Percentiles rank a stretch among this genome's conserved stretches.
Conservation (phyloP, 2,113 vertebrate species). For the Columba janthina region DNA sequence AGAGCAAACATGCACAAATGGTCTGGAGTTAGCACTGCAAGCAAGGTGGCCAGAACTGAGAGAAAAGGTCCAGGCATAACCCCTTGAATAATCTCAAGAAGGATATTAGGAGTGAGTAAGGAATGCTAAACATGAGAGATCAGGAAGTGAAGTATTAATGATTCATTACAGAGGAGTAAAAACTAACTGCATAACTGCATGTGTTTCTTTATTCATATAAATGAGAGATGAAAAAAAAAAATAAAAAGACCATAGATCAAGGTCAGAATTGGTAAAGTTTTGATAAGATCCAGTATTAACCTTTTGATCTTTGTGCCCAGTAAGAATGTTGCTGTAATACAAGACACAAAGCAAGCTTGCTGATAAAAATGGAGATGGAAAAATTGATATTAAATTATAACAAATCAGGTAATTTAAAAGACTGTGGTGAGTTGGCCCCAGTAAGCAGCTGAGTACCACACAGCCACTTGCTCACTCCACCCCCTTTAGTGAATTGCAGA, state of each 20-base stretch:
- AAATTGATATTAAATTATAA: not conserved
- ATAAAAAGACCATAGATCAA: not conserved
- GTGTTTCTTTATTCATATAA: not conserved
- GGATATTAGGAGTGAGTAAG: not conserved
- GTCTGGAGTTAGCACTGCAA: not conserved
- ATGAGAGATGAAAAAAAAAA: not conserved
- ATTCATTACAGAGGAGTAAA: not conserved
- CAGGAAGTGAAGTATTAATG: accelerated
- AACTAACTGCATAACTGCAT: not conserved
- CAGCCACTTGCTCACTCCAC: not conserved
- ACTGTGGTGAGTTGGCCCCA: not conserved
- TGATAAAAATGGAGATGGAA: not conserved
- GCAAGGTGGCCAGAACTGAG: not conserved
- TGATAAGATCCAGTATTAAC: not conserved
- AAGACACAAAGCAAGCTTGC: not conserved
- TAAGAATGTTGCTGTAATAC: not conserved
- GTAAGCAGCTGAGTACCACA: not conserved
- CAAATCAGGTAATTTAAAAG: not conserved
- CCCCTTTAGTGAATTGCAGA: accelerated
- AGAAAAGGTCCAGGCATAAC: not conserved
- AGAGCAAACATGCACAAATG: not conserved
- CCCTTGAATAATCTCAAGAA: slow-evolving; percentile 10
- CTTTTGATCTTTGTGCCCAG: not conserved
- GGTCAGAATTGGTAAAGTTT: not conserved
- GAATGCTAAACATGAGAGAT: not conserved